Evolutionary conservation across 2,113 vertebrate genomes (phyloP).

Genomic region (Semnornis frantzii): DNA sequence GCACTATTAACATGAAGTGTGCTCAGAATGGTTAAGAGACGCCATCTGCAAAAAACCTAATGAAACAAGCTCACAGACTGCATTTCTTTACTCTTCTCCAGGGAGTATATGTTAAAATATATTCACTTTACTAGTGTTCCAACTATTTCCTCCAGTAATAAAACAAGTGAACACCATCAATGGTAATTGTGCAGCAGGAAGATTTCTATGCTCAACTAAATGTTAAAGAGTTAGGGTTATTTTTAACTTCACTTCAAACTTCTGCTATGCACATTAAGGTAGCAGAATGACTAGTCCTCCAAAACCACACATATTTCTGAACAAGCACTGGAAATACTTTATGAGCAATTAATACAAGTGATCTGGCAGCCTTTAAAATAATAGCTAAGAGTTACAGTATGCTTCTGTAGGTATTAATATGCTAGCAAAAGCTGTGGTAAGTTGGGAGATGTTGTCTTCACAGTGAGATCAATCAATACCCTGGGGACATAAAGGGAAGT

Average conservation of each 20-base stretch:
- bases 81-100: neutral
- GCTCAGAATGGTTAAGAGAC: neutral
- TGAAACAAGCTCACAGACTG: neutral
- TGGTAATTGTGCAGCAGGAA: neutral
- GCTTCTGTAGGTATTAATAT: neutral
- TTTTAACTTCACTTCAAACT: conserved; percentile 25
- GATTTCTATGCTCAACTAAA: neutral
- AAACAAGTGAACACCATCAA: neutral
- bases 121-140: neutral
- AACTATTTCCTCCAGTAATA: neutral
- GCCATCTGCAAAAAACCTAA: neutral
- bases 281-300: neutral
- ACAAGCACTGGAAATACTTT: neutral
- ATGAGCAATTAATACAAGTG: neutral
- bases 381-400: neutral
- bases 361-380: conserved; percentile 32
- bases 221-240: neutral
- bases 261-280: neutral
- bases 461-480: conserved; percentile 25
- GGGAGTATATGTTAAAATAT: neutral
- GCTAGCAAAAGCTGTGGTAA: neutral
- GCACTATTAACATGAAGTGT: neutral
- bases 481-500: conserved; percentile 41
- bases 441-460: neutral
- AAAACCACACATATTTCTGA: neutral